phyloP scores from a whole-genome alignment of 2,888 invertebrate species.

The Onchidella celtica region DNA sequence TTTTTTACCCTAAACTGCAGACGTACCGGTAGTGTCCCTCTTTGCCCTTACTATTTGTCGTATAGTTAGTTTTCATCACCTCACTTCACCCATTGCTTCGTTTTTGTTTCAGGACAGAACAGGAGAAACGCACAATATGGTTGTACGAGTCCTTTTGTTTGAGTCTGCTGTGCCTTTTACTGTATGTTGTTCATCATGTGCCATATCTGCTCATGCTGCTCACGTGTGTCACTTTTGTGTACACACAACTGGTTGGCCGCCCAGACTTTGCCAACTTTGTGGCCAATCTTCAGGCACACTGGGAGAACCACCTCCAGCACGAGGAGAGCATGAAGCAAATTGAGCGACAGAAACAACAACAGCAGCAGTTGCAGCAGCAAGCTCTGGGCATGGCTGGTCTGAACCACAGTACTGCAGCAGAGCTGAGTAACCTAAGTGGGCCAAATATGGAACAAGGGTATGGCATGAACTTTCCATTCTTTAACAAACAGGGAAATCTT shows the following conservation, averaged over 20 bases:
- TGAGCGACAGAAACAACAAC: conserved; percentile 56
- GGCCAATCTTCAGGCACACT: conserved; percentile 64
- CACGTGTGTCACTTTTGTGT: conserved; percentile 67
- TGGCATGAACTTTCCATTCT: conserved; percentile 31
- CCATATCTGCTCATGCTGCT: conserved; percentile 69
- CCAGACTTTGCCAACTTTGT: conserved; percentile 65
- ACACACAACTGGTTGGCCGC: conserved; percentile 68
- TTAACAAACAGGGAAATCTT: conserved; percentile 35
- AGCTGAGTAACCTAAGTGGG: conserved; percentile 3
- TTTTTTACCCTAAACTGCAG: too few relatives aligned
- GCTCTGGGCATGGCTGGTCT: conserved; percentile 35
- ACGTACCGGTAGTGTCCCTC: too few relatives aligned
- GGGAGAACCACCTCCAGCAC: conserved; percentile 77
- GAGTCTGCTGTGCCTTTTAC: conserved; percentile 57
- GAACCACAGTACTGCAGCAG: conserved; percentile 30
- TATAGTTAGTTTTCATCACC: too few relatives aligned
- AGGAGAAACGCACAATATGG: conserved; percentile 75
- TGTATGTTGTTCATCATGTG: conserved; percentile 70
- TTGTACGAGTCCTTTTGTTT: conserved; percentile 69
- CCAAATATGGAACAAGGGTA: conserved; percentile 19
- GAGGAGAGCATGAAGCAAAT: conserved; percentile 71
- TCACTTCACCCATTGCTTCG: too few relatives aligned
- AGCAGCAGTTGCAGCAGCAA: conserved; percentile 48
- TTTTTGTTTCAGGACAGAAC: conserved; percentile 66
- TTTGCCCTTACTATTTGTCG: too few relatives aligned